Evolutionary conservation across 92 coral and sea anemone genomes (phyloP), one percentile per base, ranked within the genome.

Genomic region (Porites evermanni): DNA sequence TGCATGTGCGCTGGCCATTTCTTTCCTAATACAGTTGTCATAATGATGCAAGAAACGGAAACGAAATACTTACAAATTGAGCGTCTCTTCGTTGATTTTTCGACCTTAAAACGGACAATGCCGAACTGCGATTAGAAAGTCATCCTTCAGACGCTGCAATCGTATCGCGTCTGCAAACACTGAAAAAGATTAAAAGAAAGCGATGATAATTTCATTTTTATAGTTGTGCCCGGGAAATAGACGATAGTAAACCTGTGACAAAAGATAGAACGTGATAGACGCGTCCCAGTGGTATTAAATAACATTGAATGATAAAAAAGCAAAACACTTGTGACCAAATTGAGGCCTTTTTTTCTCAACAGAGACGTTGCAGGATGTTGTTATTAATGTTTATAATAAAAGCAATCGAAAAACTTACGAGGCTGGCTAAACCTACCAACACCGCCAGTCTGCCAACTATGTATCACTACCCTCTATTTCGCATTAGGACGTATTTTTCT

Each of bases 281-380:
- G 6, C 47, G 47, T 38, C 47, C 6, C 0, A 5, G 47, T 5
- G 47, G 47, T 4, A 38, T 38, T 38, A 38, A 38, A 38, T 4
- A 19, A 53, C 18, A 53, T 70, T 65, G 9, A 56, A 71, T 81
- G n/a, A 81, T 56, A 29, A 63, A 3, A 77, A 71, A 68, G 84
- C 12, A 52, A 79, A 66, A 32, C 29, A 67, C 84, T 79, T 67
- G 75, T 19, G 67, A 29, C 50, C 66, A 51, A 79, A 23, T 53
- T 18, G 18, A 4, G 24, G 53, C 59, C n/a, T 8, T 61, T 54
- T 79, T 51, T 79, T 66, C 1, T 50, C 24, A 32, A 60, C 24
- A 11, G 67, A 76, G 38, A 58, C 8, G 38, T 67, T 24, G 47
- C 24, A 63, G 14, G n/a, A 38, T 38, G 7, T 38, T 38, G 5